Base-by-base conservation (phyloP, 2,113 vertebrate species). In the Daubentonia madagascariensis region DNA sequence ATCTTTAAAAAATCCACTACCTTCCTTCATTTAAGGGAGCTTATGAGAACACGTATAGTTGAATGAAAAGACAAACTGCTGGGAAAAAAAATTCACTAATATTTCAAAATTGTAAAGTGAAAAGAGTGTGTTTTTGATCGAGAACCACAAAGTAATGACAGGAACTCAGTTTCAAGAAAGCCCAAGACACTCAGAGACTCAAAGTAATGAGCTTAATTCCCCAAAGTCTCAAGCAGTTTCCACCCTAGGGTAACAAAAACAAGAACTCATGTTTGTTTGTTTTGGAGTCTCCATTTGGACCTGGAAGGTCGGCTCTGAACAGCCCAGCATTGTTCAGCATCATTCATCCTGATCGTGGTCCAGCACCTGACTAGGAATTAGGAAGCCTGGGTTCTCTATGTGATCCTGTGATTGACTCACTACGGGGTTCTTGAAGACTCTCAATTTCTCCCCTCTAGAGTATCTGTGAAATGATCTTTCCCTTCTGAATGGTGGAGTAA, bases 191-290 rank as follows among this genome's bases (percentile, higher is more conserved):
- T 94, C 81, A 96, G 91, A 88, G 35, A 97, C 84, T 92, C 57
- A 93, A 94, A 96, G 84, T 92, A 97, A 97, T 94, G 87, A 97
- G 79, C 70, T 90, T 85, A 97, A 96, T 97, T 98, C 97, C 97
- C 96, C 84, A 96, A 89, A 84, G 98, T 96, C 95, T 94, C 88
- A 94, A 95, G 90, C 94, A 92, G 97, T 97, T 96, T 97, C 95
- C 92, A 98, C 95, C 96, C 87, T 87, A 97, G 94, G 97, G 97
- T 97, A 98, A 96, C 80, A 95, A 98, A 97, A 98, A 97, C 94
- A 98, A 98, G 97, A 97, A 93, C 70, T 96, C 75, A 8, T 98
- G 98, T 98, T 98, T 98, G 97, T 98, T 98, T 98, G 96, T 95
- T 84, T 93, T 97, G 95, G 96, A 97, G 81, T 96, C 97, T 98